These are phyloP conservation scores for Passer domesticus DNA, from an alignment of 2,113 vertebrate species.

Conservation along the genomic window DNA sequence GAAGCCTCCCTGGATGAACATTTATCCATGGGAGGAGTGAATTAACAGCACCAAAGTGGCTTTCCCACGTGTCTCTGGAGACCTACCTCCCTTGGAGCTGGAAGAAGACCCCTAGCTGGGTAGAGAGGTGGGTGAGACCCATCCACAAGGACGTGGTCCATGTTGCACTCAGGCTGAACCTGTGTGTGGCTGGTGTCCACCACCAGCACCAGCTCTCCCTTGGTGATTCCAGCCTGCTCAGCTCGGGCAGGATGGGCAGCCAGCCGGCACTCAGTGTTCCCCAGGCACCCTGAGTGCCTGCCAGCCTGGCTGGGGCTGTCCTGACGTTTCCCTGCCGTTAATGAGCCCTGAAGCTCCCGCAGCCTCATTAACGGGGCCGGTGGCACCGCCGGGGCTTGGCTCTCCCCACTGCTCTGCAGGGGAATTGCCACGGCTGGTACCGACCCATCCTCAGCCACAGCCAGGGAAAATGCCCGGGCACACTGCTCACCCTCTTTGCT, in stretches of 20 bases:
- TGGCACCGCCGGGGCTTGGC: not conserved
- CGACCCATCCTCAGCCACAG: not conserved
- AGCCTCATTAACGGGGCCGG: not conserved
- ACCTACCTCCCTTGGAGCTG: not conserved
- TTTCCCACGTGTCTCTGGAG: rapidly evolving
- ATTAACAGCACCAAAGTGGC: rapidly evolving
- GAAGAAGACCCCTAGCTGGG: not conserved
- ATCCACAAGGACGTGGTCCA: rapidly evolving
- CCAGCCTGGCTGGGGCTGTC: not conserved
- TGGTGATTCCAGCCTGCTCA: not conserved
- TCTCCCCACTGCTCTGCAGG: not conserved
- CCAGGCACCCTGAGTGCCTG: not conserved
- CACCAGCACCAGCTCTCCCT: rapidly evolving
- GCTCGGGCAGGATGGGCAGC: not conserved
- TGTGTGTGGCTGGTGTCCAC: rapidly evolving
- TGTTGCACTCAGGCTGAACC: rapidly evolving
- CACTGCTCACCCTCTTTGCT: rapidly evolving
- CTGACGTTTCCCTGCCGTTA: not conserved
- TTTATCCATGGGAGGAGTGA: not conserved
- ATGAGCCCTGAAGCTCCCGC: not conserved
- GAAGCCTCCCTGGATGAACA: not conserved
- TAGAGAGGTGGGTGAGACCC: not conserved
- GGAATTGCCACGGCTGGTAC: not conserved
- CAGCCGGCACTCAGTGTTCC: not conserved
- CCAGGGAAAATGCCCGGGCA: not conserved